Percentiles rank a stretch among this genome's conserved stretches.
These are phyloP conservation scores for Leptogaster cylindrica DNA, from an alignment of 2,888 invertebrate species.

Conservation along the genomic window DNA sequence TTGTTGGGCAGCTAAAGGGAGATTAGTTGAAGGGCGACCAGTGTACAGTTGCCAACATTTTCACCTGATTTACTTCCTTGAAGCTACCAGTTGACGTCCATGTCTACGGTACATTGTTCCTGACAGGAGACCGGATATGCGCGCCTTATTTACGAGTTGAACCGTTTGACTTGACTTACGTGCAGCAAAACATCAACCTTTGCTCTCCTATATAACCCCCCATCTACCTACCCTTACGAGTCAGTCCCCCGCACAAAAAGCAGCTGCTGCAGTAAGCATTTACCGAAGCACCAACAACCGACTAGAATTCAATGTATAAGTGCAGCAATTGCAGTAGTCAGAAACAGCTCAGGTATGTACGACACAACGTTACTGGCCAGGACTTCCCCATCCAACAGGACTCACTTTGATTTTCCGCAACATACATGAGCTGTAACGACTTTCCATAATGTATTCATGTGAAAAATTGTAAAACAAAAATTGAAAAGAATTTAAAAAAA, in stretches of 20 bases:
- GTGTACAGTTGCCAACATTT: conserved; percentile 4
- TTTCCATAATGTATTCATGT: conserved; percentile 17
- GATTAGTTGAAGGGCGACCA: not conserved
- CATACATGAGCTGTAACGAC: not conserved
- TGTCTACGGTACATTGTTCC: conserved; percentile 29
- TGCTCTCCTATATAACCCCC: too few relatives aligned
- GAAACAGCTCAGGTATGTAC: conserved; percentile 3
- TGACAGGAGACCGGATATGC: conserved; percentile 35
- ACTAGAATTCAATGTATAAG: too few relatives aligned
- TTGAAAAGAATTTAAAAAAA: too few relatives aligned
- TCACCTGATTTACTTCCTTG: conserved; percentile 10
- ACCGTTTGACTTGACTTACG: conserved; percentile 9
- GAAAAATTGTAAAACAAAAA: not conserved
- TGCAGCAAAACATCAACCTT: not conserved
- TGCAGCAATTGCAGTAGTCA: too few relatives aligned
- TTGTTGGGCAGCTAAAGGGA: too few relatives aligned
- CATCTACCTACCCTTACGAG: too few relatives aligned
- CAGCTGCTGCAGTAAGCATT: not conserved
- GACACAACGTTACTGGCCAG: not conserved
- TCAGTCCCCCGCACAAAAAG: too few relatives aligned
- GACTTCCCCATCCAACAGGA: not conserved
- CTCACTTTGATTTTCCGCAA: not conserved
- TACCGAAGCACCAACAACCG: not conserved
- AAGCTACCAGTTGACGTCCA: conserved; percentile 28
- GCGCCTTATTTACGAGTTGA: conserved; percentile 33